A percentile compares a stretch with the other conserved stretches of the same genome.
phyloP scores from a whole-genome alignment of 2,888 invertebrate species.

The Diarsia dahlii region DNA sequence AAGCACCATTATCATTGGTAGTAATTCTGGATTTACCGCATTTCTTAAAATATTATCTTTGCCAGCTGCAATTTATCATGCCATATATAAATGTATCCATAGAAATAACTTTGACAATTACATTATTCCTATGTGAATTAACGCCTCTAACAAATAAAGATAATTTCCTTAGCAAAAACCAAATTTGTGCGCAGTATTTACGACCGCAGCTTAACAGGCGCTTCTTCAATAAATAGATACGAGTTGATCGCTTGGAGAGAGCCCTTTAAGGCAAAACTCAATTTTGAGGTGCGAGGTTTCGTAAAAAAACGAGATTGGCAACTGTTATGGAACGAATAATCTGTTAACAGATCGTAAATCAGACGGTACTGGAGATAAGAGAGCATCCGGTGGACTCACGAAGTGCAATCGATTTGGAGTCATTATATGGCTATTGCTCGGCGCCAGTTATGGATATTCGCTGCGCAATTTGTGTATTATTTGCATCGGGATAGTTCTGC shows the following conservation, averaged over 20 bases:
- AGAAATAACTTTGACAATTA: conserved; percentile 15
- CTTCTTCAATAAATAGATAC: conserved; percentile 64
- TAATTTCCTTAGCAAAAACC: conserved; percentile 23
- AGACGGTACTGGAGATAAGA: conserved; percentile 62
- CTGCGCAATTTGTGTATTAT: conserved; percentile 86
- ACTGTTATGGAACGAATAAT: conserved; percentile 63
- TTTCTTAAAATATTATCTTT: conserved; percentile 24
- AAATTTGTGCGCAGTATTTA: conserved; percentile 52
- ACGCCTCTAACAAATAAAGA: conserved; percentile 9
- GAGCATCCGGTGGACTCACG: conserved; percentile 68
- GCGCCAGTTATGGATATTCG: conserved; percentile 83
- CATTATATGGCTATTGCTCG: conserved; percentile 83
- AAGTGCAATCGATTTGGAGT: conserved; percentile 82
- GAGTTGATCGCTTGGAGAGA: conserved; percentile 52
- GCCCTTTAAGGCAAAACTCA: conserved; percentile 66
- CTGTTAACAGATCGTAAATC: conserved; percentile 82
- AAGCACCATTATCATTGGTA: conserved; percentile 5
- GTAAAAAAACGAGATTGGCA: conserved; percentile 58
- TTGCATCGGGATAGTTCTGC: conserved; percentile 82
- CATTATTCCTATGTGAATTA: conserved; percentile 19
- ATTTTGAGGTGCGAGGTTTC: conserved; percentile 62
- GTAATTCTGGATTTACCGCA: conserved; percentile 6
- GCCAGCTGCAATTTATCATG: conserved; percentile 34
- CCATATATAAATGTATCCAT: conserved; percentile 17
- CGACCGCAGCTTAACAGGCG: conserved; percentile 35